These are phyloP conservation scores for Luffia ferchaultella DNA, from an alignment of 2,888 invertebrate species.

Conservation along the genomic window DNA sequence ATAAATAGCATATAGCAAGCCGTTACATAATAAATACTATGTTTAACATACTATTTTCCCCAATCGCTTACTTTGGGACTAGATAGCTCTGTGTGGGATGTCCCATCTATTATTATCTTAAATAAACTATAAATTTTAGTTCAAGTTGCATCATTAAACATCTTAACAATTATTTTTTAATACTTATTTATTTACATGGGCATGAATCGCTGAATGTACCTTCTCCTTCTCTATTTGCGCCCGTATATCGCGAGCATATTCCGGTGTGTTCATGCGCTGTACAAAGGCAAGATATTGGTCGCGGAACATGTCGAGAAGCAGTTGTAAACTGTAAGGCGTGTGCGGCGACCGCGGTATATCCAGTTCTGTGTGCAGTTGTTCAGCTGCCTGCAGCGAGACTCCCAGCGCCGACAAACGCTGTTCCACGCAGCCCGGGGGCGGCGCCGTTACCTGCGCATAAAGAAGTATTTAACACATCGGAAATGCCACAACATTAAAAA, in stretches of 20 bases:
- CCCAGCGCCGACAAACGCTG: slow-evolving; percentile 86
- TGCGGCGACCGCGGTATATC: slow-evolving; percentile 82
- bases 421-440: slow-evolving; percentile 92
- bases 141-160: no score
- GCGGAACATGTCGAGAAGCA: slow-evolving; percentile 85
- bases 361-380: slow-evolving; percentile 78
- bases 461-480: neutral
- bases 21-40: no score
- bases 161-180: no score
- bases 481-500: no score
- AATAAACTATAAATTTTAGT: no score
- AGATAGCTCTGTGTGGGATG: no score
- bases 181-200: no score
- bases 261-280: slow-evolving; percentile 82
- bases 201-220: no score
- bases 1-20: no score
- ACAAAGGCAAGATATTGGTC: slow-evolving; percentile 88
- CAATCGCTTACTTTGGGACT: no score
- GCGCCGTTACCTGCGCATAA: slow-evolving; percentile 73
- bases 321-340: slow-evolving; percentile 87
- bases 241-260: slow-evolving; percentile 76
- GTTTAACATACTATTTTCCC: no score
- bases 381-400: slow-evolving; percentile 68
- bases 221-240: slow-evolving; percentile 84
- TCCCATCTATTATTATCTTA: no score